phyloP scores from a whole-genome alignment of 2,888 invertebrate genomes.

The Melinaea menophilus region DNA sequence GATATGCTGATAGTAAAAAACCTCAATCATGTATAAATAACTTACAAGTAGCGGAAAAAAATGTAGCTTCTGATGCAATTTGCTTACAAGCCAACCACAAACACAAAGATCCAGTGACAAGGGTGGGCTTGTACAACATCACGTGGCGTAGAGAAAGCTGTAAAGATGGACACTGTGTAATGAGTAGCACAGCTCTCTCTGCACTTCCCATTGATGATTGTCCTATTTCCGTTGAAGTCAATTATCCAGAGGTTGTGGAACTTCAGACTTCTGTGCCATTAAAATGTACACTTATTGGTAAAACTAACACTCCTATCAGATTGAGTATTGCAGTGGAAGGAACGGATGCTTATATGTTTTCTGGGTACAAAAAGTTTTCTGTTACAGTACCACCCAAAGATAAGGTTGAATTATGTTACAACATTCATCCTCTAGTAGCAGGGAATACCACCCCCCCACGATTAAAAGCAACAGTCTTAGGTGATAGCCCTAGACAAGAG shows the following conservation, averaged over 20 bases:
- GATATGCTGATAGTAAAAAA: constrained; percentile 52
- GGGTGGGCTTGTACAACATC: constrained; percentile 70
- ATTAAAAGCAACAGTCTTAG: constrained; percentile 73
- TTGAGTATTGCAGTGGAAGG: constrained; percentile 87
- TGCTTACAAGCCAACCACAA: constrained; percentile 64
- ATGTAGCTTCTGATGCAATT: constrained; percentile 66
- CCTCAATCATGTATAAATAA: constrained; percentile 59
- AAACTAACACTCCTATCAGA: constrained; percentile 83
- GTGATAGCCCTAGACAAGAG: constrained; percentile 58
- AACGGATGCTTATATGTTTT: constrained; percentile 95
- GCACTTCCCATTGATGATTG: constrained; percentile 79
- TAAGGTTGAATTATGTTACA: constrained; percentile 82
- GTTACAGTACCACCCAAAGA: constrained; percentile 80
- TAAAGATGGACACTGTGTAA: constrained; percentile 52
- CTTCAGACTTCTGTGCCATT: constrained; percentile 85
- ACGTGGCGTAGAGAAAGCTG: constrained; percentile 62
- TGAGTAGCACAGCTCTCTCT: constrained; percentile 77
- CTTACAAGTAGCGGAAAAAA: constrained; percentile 61
- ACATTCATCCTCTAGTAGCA: constrained; percentile 86
- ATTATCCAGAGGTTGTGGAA: constrained; percentile 85
- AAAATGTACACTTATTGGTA: constrained; percentile 84
- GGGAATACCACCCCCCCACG: constrained; percentile 85
- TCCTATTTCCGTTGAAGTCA: constrained; percentile 78
- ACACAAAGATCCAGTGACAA: constrained; percentile 62
- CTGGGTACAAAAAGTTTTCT: constrained; percentile 92